phyloP scores from a whole-genome alignment of 2,888 invertebrate genomes.

The Macropis europaea region DNA sequence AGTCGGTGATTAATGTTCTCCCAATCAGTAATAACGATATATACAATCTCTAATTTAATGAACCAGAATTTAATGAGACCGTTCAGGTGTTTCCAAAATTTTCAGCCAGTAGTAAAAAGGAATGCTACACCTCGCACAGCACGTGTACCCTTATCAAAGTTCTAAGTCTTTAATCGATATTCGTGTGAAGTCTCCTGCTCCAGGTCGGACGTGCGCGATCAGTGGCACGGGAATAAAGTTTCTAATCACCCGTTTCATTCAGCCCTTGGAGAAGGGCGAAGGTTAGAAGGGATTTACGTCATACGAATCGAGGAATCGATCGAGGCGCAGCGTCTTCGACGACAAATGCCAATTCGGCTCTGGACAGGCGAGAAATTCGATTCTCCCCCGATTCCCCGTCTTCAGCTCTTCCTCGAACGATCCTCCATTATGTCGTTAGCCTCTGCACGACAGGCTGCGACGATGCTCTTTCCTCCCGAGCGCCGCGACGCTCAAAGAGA shows the following conservation, averaged over 20 bases:
- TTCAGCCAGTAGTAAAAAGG: too few species aligned
- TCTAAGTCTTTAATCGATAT: too few species aligned
- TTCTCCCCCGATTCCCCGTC: conserved; percentile 12
- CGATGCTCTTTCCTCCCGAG: background rate
- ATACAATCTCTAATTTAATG: too few species aligned
- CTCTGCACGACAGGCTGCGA: background rate
- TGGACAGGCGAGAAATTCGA: conserved; percentile 23
- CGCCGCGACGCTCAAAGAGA: background rate
- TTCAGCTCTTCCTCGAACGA: background rate
- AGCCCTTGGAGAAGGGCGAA: background rate
- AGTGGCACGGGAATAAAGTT: background rate
- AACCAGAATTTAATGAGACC: too few species aligned
- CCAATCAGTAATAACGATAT: too few species aligned
- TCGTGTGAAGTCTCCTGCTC: too few species aligned
- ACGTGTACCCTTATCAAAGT: too few species aligned
- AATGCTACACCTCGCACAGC: too few species aligned
- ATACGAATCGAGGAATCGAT: conserved; percentile 12
- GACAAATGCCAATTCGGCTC: background rate
- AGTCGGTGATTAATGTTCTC: too few species aligned
- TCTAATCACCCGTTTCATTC: too few species aligned
- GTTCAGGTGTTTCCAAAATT: too few species aligned
- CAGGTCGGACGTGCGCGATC: background rate
- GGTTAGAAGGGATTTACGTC: conserved; percentile 9
- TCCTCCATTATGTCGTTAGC: conserved; percentile 22
- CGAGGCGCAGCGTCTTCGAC: background rate